These are phyloP conservation scores for Escarpia spicata DNA, from an alignment of 2,888 invertebrate genomes.

Conservation along the genomic window DNA sequence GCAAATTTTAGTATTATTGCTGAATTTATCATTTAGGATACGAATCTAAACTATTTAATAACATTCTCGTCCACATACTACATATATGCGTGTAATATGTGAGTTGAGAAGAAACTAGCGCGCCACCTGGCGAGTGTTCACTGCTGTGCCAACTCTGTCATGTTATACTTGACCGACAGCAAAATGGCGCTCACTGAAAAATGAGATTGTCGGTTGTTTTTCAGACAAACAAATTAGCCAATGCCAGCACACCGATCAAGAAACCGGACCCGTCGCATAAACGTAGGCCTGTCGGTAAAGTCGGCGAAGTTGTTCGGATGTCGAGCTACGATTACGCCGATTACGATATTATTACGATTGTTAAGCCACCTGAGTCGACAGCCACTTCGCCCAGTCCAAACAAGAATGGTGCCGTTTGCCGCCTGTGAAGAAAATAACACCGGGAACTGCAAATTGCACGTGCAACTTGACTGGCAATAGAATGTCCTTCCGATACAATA, in stretches of 20 bases:
- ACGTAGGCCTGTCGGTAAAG: not conserved
- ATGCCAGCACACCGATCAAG: not conserved
- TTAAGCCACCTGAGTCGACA: not conserved
- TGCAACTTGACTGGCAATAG: too few relatives aligned
- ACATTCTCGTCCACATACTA: not conserved
- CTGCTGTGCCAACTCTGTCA: not conserved
- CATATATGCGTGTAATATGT: not conserved
- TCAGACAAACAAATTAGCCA: not conserved
- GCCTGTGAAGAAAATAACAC: too few relatives aligned
- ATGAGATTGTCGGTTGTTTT: not conserved
- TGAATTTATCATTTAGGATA: not conserved
- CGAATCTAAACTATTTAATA: not conserved
- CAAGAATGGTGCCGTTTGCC: not conserved
- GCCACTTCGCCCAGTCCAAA: not conserved
- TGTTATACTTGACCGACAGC: not conserved
- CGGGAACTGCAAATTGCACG: too few relatives aligned
- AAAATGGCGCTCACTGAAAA: not conserved
- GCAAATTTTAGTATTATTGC: not conserved
- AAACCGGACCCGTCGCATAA: not conserved
- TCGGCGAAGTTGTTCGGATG: not conserved
- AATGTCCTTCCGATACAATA: too few relatives aligned
- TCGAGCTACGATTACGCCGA: conserved; percentile 1
- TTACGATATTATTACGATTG: not conserved
- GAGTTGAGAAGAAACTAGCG: not conserved
- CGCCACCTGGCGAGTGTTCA: not conserved